phyloP scores from a whole-genome alignment of 2,888 invertebrate genomes.

The Drosophila meridionalis region DNA sequence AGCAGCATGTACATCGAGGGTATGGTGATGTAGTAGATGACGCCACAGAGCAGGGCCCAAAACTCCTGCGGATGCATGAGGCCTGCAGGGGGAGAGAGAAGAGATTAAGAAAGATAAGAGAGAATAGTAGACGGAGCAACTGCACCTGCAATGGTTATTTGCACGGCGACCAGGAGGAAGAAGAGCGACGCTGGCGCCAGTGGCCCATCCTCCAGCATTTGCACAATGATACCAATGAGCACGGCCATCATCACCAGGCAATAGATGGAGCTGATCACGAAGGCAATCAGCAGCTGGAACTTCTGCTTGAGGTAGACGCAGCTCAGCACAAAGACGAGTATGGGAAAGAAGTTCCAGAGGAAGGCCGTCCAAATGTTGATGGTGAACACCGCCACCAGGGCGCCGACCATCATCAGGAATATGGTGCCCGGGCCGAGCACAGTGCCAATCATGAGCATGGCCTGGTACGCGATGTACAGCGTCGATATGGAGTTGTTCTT shows the following conservation, averaged over 20 bases:
- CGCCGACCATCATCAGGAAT: conserved; percentile 92
- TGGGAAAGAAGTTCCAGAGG: conserved; percentile 88
- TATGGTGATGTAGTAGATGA: conserved; percentile 95
- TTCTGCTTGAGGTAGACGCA: conserved; percentile 88
- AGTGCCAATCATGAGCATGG: conserved; percentile 89
- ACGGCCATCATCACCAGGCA: conserved; percentile 95
- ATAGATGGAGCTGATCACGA: conserved; percentile 91
- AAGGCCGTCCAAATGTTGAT: conserved; percentile 90
- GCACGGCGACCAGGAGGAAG: conserved; percentile 90
- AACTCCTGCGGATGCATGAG: conserved; percentile 93
- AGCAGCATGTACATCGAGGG: conserved; percentile 97
- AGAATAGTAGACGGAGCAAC: not conserved
- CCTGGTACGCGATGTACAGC: conserved; percentile 91
- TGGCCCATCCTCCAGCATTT: conserved; percentile 92
- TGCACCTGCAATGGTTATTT: conserved; percentile 88
- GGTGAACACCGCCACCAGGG: conserved; percentile 90
- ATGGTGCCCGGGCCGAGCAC: conserved; percentile 91
- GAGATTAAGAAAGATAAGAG: not conserved
- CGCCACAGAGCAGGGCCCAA: conserved; percentile 89
- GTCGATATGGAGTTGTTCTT: conserved; percentile 96
- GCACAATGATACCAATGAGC: conserved; percentile 91
- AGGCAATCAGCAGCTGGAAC: conserved; percentile 90
- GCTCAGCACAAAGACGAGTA: conserved; percentile 88
- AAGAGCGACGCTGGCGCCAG: conserved; percentile 94
- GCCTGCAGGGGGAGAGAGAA: conserved; percentile 81